Evolutionary conservation across 2,797 vertebrate genomes (phyloP).

Genomic region (Cyprinella venusta): DNA sequence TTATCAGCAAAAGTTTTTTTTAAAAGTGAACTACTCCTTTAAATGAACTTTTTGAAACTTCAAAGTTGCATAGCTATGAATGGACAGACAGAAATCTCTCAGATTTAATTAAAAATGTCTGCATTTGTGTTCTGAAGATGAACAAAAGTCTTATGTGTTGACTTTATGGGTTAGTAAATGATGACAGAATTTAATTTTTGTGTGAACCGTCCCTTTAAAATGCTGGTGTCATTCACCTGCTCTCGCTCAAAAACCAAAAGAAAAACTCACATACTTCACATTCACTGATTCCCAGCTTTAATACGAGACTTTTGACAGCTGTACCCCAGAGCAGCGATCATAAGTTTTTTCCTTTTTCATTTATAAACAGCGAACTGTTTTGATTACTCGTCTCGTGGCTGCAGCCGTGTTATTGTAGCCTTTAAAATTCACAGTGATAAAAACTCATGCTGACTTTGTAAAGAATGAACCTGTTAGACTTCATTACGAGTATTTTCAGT

Average conservation of each 20-base stretch:
- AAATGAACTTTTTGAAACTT: too few relatives aligned
- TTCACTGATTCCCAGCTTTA: neutral
- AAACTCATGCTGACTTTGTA: conserved; percentile 43
- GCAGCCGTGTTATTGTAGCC: neutral
- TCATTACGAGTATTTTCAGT: conserved; percentile 24
- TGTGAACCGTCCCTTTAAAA: too few relatives aligned
- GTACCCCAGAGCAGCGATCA: neutral
- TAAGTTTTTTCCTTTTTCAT: conserved; percentile 21
- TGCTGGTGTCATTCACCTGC: conserved; percentile 1
- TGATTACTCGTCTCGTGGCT: neutral
- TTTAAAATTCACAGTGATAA: conserved; percentile 30
- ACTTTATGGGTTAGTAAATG: too few relatives aligned
- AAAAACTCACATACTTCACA: neutral
- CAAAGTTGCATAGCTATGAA: too few relatives aligned
- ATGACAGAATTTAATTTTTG: too few relatives aligned
- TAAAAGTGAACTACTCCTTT: too few relatives aligned
- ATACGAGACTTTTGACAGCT: conserved; percentile 3
- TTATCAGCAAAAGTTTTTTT: too few relatives aligned
- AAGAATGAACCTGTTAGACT: conserved; percentile 36
- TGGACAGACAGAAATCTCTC: too few relatives aligned
- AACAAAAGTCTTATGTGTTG: too few relatives aligned
- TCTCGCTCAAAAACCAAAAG: conserved; percentile 4
- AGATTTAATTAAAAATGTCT: too few relatives aligned
- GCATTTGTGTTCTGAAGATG: too few relatives aligned
- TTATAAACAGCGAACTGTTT: conserved; percentile 28